These are phyloP conservation scores for Dryas iulia DNA, from an alignment of 1,140 invertebrate species.

Conservation along the genomic window DNA sequence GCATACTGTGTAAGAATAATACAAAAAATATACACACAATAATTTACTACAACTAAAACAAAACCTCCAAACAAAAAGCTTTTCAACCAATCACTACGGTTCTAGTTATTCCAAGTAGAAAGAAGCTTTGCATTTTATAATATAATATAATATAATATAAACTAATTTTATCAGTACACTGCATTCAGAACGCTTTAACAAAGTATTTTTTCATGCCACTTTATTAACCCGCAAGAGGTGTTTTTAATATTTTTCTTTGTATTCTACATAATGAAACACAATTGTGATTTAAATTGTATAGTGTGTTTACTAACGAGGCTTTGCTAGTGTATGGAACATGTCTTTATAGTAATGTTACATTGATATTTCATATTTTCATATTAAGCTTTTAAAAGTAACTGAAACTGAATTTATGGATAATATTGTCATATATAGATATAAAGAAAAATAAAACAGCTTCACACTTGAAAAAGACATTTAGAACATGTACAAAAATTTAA, in stretches of 20 bases:
- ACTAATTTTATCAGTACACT: conserved; percentile 2
- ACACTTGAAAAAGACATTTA: too few relatives aligned
- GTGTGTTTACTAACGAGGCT: neutral
- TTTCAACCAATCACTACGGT: neutral
- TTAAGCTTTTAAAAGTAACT: neutral
- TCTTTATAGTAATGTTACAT: too few relatives aligned
- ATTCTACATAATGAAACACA: neutral
- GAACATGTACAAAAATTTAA: too few relatives aligned
- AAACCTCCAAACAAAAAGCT: neutral
- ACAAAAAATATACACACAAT: neutral
- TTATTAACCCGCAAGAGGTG: neutral
- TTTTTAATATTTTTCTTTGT: neutral
- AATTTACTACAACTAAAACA: neutral
- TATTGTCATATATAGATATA: too few relatives aligned
- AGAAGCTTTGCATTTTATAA: neutral
- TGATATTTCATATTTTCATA: too few relatives aligned
- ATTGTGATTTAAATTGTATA: neutral
- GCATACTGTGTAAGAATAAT: too few relatives aligned
- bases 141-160: too few relatives aligned
- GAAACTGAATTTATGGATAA: neutral
- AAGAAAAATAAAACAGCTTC: too few relatives aligned
- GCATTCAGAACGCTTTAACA: neutral
- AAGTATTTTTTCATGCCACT: neutral
- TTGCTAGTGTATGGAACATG: neutral
- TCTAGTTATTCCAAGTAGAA: neutral